phyloP scores from a whole-genome alignment of 2,797 vertebrate genomes.

The Gymnoscopelus microlampas region DNA sequence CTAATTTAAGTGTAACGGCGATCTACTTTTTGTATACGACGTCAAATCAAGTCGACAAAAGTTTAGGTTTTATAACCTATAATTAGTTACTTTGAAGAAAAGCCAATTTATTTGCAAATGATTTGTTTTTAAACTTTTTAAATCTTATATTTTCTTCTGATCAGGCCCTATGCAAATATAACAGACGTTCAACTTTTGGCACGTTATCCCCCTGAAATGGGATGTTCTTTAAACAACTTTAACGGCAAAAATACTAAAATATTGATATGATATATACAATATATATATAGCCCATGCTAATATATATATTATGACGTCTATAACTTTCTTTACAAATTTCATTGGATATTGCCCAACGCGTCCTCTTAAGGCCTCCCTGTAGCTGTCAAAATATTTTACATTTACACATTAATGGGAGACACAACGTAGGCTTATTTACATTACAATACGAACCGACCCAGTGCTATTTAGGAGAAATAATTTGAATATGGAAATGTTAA shows the following conservation, averaged over 20 bases:
- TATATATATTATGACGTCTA: neutral
- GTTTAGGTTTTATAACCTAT: neutral
- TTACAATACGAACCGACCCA: neutral
- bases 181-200: too few species aligned
- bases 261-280: too few species aligned
- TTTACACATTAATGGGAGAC: conserved; percentile 8
- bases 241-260: too few species aligned
- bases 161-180: too few species aligned
- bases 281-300: neutral
- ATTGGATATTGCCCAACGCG: neutral
- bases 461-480: conserved; percentile 1
- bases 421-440: neutral
- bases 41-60: too few species aligned
- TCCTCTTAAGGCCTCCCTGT: conserved; percentile 22
- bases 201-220: too few species aligned
- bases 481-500: neutral
- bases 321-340: neutral
- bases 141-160: neutral
- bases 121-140: neutral
- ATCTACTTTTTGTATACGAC: too few species aligned
- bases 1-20: neutral
- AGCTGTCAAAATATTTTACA: conserved; percentile 9
- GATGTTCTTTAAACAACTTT: too few species aligned
- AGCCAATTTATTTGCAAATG: neutral
- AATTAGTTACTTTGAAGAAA: neutral